Evolutionary conservation across 2,797 vertebrate species (phyloP).

Genomic region (Syngnathus rostellatus): DNA sequence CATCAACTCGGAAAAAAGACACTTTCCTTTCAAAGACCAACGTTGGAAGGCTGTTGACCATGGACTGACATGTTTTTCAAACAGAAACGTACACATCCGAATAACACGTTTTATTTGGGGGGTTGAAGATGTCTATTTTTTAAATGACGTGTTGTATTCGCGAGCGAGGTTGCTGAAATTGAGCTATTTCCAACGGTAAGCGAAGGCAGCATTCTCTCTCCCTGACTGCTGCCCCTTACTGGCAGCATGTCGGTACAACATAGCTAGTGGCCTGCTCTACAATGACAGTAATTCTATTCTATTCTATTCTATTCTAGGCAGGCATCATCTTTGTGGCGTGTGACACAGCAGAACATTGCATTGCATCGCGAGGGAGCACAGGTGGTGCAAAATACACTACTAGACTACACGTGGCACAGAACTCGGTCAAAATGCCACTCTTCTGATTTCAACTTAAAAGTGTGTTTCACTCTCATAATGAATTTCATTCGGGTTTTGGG

Average conservation of each 20-base stretch:
- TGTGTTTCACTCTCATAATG: too few relatives aligned
- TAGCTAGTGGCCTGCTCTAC: neutral
- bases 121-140: neutral
- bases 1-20: conserved; percentile 14
- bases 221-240: conserved; percentile 44
- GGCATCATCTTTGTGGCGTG: neutral
- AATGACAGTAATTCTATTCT: too few relatives aligned
- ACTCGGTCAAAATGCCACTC: too few relatives aligned
- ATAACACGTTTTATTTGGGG: too few relatives aligned
- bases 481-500: too few relatives aligned
- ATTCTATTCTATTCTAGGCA: neutral
- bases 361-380: too few relatives aligned
- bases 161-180: neutral
- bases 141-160: neutral
- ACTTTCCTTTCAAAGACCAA: neutral
- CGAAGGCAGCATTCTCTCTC: conserved; percentile 31
- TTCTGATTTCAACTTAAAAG: too few relatives aligned
- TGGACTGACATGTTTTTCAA: neutral
- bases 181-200: neutral
- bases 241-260: conserved; percentile 21
- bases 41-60: neutral
- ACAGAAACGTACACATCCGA: neutral
- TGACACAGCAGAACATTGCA: too few relatives aligned
- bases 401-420: too few relatives aligned
- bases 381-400: too few relatives aligned